These are phyloP conservation scores for Orchestia grillus DNA, from an alignment of 1,140 invertebrate species.

Conservation along the genomic window DNA sequence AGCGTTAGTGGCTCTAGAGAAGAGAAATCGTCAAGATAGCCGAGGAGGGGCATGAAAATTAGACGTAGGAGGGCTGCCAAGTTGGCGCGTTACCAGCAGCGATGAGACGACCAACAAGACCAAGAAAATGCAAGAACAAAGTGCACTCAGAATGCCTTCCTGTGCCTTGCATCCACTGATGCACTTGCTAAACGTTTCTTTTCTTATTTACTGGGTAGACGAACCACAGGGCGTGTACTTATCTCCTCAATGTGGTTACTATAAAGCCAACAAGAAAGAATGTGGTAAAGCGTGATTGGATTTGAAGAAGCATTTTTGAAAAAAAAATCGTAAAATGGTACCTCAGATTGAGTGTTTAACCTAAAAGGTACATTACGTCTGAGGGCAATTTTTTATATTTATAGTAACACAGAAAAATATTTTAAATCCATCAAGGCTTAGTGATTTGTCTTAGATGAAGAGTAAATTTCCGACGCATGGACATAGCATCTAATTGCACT, in stretches of 20 bases:
- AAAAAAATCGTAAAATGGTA: not conserved
- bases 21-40: not conserved
- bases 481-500: no score
- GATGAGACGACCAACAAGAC: not conserved
- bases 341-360: not conserved
- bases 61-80: not conserved
- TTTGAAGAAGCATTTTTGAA: not conserved
- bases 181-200: not conserved
- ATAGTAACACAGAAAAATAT: not conserved
- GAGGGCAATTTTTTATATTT: not conserved
- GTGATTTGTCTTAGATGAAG: no score
- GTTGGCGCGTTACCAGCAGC: not conserved
- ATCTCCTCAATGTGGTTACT: not conserved
- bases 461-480: no score
- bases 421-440: no score
- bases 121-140: not conserved
- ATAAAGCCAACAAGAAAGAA: not conserved
- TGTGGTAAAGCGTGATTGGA: not conserved
- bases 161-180: not conserved
- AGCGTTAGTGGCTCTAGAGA: not conserved
- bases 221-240: not conserved
- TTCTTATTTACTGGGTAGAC: not conserved
- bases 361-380: no score
- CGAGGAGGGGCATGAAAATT: not conserved
- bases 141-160: not conserved